Conservation (phyloP, 2,888 invertebrate species). For the Sisyra nigra region DNA sequence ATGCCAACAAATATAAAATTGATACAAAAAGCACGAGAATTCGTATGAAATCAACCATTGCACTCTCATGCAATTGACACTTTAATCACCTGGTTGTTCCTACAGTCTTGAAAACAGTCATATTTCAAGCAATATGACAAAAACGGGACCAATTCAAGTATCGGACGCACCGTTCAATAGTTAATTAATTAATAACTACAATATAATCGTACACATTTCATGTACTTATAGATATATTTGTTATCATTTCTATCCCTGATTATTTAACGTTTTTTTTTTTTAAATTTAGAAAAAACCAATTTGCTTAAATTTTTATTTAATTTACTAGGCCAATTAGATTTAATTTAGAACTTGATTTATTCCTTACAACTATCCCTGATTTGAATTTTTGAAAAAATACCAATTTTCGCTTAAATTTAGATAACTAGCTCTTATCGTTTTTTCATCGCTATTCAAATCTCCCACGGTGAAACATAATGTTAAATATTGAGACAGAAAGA, state of each 20-base stretch:
- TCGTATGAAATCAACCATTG: background rate
- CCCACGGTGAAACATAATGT: background rate
- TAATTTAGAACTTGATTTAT: background rate
- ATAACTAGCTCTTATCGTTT: background rate
- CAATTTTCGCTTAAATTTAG: conserved; percentile 3
- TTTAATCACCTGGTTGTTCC: conserved; percentile 9
- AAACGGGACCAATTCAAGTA: background rate
- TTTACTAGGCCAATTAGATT: no score
- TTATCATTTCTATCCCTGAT: background rate
- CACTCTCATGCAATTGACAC: background rate
- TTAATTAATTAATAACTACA: background rate
- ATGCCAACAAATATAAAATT: no score
- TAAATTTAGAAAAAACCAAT: no score
- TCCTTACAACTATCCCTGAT: conserved; percentile 1
- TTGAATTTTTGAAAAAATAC: conserved; percentile 2
- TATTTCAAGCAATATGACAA: conserved; percentile 3
- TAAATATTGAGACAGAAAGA: background rate
- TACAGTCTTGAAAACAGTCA: conserved; percentile 8
- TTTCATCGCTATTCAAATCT: no score
- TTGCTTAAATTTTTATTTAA: no score
- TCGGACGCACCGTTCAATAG: background rate
- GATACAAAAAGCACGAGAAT: no score
- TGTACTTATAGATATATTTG: background rate
- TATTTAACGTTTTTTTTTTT: no score
- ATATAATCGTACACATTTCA: background rate